Percentiles rank a stretch among this genome's conserved stretches.
Evolutionary conservation across 2,113 vertebrate species (phyloP).

Genomic region (Dasyprocta punctata): DNA sequence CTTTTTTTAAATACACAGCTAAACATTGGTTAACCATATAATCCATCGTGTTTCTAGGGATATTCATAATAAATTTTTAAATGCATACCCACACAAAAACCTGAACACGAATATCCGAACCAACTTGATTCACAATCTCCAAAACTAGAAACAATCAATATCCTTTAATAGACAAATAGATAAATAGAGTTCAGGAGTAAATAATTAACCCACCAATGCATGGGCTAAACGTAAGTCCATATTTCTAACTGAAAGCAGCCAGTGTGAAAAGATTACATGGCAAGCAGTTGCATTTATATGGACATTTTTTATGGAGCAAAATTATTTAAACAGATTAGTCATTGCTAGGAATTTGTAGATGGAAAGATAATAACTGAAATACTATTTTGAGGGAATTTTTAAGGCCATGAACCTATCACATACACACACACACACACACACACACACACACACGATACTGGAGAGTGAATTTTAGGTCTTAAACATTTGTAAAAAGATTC

Average conservation of each 20-base stretch:
- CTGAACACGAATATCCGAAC: background rate
- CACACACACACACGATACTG: too few relatives aligned
- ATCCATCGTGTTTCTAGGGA: background rate
- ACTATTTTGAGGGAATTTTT: background rate
- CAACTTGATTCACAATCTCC: background rate
- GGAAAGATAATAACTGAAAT: background rate
- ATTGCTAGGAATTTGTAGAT: background rate
- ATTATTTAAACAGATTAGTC: background rate
- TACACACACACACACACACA: background rate
- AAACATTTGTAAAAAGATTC: background rate
- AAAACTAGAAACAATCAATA: background rate
- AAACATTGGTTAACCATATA: background rate
- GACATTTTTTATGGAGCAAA: background rate
- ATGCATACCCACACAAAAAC: background rate
- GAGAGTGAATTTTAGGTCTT: background rate
- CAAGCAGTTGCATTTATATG: background rate
- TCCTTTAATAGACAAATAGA: background rate
- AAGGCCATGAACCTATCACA: background rate
- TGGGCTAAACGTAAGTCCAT: background rate
- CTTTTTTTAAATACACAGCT: background rate
- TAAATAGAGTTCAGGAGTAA: background rate
- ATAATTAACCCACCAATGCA: background rate
- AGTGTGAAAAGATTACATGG: background rate
- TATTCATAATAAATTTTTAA: background rate
- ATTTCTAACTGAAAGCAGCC: background rate